Base-by-base conservation (phyloP, 2,888 invertebrate species). In the Pristionchus maxplancki region DNA sequence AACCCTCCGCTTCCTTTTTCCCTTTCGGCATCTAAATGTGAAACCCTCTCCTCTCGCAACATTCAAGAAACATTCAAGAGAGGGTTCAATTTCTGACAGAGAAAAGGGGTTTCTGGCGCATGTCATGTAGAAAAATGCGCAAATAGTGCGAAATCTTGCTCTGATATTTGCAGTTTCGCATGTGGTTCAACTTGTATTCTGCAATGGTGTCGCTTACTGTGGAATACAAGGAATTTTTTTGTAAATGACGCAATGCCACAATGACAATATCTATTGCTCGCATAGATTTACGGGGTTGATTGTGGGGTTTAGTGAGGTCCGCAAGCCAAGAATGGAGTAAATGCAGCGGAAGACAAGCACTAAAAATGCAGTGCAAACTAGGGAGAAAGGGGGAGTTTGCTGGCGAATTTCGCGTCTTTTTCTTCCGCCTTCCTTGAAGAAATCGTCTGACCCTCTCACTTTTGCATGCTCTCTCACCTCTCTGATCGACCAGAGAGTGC, bases 291-390 rank as follows among this genome's bases (percentile, higher is more conserved):
- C n/a, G n/a, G n/a, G n/a, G n/a, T n/a, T n/a, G n/a, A n/a, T n/a
- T n/a, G n/a, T n/a, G n/a, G n/a, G n/a, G n/a, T n/a, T n/a, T n/a
- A n/a, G n/a, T n/a, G n/a, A n/a, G n/a, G n/a, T n/a, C n/a, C n/a
- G n/a, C n/a, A n/a, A n/a, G n/a, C n/a, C n/a, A n/a, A n/a, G n/a
- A 24, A 37, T 15, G 4, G 71, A 40, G 31, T 37, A 37, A 71
- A 71, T 20, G 37, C 71, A n/a, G 24, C 34, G 20, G 71, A 71
- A 71, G n/a, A 37, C 71, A 40, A 37, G 71, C 71, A 37, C 71
- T 71, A 71, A 71, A 71, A 37, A 71, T 40, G 71, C 71, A 71
- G 71, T 71, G 71, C 71, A 37, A 37, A 71, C n/a, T n/a, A n/a
- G n/a, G n/a, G n/a, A n/a, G n/a, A n/a, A n/a, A n/a, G n/a, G n/a